Evolutionary conservation across 2,113 vertebrate genomes (phyloP).

Genomic region (Calypte anna): DNA sequence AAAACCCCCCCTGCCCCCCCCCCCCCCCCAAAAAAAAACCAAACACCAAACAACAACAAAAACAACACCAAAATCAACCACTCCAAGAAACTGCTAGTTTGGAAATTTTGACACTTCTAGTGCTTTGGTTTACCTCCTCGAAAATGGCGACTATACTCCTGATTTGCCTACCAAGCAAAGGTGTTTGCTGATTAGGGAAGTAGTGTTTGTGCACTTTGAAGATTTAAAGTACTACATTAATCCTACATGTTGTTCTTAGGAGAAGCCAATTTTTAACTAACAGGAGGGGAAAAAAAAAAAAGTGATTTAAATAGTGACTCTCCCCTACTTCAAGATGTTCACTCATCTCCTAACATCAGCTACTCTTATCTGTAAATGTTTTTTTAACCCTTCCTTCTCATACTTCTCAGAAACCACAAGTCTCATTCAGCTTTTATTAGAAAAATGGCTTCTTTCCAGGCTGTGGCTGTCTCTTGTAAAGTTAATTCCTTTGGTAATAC

Average conservation of each 20-base stretch:
- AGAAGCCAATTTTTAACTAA: constrained; percentile 42
- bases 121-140: not conserved
- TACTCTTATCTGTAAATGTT: constrained; percentile 60
- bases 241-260: constrained; percentile 7
- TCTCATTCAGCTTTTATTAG: constrained; percentile 31
- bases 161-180: constrained; percentile 51
- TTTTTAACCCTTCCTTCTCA: constrained; percentile 68
- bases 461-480: constrained; percentile 60
- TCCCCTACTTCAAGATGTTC: constrained; percentile 57
- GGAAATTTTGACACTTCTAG: not conserved
- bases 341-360: constrained; percentile 38
- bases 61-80: too few species aligned
- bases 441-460: constrained; percentile 43
- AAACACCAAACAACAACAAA: too few species aligned
- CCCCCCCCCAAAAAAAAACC: not conserved
- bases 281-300: not conserved
- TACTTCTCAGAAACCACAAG: constrained; percentile 54
- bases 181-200: constrained; percentile 48
- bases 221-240: constrained; percentile 48
- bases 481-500: constrained; percentile 58
- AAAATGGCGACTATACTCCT: not conserved
- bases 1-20: too few species aligned
- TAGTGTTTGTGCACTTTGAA: constrained; percentile 57
- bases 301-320: constrained; percentile 48
- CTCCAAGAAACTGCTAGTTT: not conserved